Base-by-base conservation (phyloP, 1,140 invertebrate genomes). In the Sminthurinus signatus region DNA sequence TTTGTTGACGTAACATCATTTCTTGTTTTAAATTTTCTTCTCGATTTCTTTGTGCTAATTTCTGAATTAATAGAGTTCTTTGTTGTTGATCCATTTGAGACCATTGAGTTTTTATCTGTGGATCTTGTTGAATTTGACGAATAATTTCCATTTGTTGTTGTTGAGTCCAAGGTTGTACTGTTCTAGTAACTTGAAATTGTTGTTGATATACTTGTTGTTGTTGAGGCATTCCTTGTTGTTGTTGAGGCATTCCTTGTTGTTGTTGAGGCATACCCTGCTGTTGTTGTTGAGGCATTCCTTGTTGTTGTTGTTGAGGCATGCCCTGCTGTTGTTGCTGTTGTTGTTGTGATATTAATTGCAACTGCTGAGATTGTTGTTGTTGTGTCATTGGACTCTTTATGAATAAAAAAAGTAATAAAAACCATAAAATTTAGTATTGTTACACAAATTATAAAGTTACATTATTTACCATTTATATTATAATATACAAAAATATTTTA, bases 91-190 rank as follows among this genome's bases (percentile, higher is more conserved):
- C 69, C 69, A 71, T 71, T 39, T 66, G 55, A 21, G 63, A 42
- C 63, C 63, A 71, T 43, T 71, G 64, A 27, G 54, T 43, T 25
- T 68, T 68, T 23, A 71, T 66, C 28, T 68, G 55, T 15, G 69
- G 69, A 36, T 71, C 69, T 44, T 51, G 56, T 42, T 65, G 64
- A 21, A 71, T 71, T 29, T 71, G 69, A 2, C 58, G 46, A 32
- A 64, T 62, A 27, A 71, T 68, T 52, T 71, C 69, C 19, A 68
- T 23, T 43, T 71, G 69, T 46, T 67, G 60, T 48, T 65, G 64
- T 39, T 23, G 64, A 8, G 55, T n/a, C 51, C 46, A 51, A 21
- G 43, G 61, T n/a, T 67, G 65, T 64, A 44, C 14, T 17, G 62
- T 54, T 1, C 56, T 46, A 19, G 60, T 43, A 0, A 15, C 23